These are phyloP conservation scores for Melinaea menophilus DNA, from an alignment of 2,888 invertebrate genomes.

Conservation along the genomic window DNA sequence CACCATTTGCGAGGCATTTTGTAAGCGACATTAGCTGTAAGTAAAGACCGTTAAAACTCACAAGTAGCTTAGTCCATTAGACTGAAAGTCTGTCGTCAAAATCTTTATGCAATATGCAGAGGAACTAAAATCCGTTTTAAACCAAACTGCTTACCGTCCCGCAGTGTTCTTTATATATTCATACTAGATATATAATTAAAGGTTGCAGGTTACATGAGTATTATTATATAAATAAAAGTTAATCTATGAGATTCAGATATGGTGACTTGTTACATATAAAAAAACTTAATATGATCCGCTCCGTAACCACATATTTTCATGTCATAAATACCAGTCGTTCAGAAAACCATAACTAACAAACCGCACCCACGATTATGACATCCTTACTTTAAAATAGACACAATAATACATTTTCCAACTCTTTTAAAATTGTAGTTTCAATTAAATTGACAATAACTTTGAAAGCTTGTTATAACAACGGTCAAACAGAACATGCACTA, in stretches of 20 bases:
- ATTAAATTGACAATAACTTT: conserved; percentile 6
- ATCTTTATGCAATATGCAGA: conserved; percentile 41
- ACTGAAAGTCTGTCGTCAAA: conserved; percentile 40
- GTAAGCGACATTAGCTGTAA: conserved; percentile 61
- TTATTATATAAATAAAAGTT: too few species aligned
- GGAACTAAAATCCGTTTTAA: conserved; percentile 17
- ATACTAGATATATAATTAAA: too few species aligned
- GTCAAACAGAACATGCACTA: conserved; percentile 10
- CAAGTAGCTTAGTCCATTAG: conserved; percentile 70
- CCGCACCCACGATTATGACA: too few species aligned
- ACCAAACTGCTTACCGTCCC: conserved; percentile 8
- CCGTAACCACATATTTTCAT: too few species aligned
- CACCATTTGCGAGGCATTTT: conserved; percentile 55
- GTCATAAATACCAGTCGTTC: too few species aligned
- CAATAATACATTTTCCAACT: neutral
- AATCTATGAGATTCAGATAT: too few species aligned
- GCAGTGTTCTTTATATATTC: neutral
- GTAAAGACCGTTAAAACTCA: conserved; percentile 70
- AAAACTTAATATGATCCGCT: too few species aligned
- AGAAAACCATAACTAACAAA: too few species aligned
- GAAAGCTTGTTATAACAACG: neutral
- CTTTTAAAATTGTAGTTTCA: neutral
- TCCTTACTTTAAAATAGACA: neutral
- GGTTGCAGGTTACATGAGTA: too few species aligned
- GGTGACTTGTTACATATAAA: too few species aligned